phyloP scores from a whole-genome alignment of 2,113 vertebrate genomes.

The Malurus cyaneus region DNA sequence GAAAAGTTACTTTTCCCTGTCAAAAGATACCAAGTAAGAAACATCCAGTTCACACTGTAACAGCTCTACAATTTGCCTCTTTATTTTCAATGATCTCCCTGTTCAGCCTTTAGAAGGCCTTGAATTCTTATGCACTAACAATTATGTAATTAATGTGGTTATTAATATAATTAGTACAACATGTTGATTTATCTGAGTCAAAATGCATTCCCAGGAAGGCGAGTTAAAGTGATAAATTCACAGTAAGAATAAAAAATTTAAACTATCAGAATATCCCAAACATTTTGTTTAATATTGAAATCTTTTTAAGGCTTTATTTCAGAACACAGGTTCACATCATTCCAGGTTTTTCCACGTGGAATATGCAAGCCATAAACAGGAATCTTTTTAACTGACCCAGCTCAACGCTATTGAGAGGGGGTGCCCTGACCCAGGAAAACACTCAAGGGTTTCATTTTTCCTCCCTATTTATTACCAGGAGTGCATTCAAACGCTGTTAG shows the following conservation, averaged over 20 bases:
- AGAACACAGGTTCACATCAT: fast-evolving
- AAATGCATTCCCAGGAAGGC: background rate
- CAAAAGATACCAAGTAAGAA: background rate
- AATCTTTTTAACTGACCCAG: background rate
- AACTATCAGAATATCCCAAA: background rate
- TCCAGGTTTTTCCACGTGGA: background rate
- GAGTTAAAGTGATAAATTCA: background rate
- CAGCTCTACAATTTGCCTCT: background rate
- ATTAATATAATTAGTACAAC: slow-evolving; percentile 19
- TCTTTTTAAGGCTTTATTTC: background rate
- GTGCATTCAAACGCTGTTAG: background rate
- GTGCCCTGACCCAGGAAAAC: background rate
- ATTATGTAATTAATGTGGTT: slow-evolving; percentile 1
- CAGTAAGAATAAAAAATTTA: background rate
- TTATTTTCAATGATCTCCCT: background rate
- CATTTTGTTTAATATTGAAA: background rate
- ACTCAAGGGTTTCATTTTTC: background rate
- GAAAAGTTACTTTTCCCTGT: background rate
- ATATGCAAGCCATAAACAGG: background rate
- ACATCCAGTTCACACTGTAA: background rate
- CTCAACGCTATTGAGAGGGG: background rate
- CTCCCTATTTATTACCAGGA: background rate
- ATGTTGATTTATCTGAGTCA: background rate
- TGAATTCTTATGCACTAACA: background rate
- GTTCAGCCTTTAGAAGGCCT: background rate